phyloP scores from a whole-genome alignment of 2,888 invertebrate genomes.

The Heliconius aoede region DNA sequence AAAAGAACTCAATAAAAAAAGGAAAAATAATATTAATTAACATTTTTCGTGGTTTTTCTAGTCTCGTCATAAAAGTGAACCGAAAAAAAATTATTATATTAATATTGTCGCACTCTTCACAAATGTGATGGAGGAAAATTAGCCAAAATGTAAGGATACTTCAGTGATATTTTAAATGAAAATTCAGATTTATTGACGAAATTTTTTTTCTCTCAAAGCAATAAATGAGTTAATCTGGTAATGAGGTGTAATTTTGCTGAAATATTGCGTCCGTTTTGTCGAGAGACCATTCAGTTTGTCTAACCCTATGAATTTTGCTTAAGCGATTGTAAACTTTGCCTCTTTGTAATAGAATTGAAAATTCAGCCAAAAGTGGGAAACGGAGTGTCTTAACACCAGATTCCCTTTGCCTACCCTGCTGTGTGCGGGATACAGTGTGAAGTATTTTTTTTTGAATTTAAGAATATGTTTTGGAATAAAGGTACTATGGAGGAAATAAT shows the following conservation, averaged over 20 bases:
- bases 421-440: no score
- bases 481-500: not conserved
- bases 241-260: conserved; percentile 35
- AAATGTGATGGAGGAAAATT: no score
- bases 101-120: no score
- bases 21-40: no score
- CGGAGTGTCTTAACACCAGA: no score
- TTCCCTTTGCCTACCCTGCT: no score
- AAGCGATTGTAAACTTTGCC: not conserved
- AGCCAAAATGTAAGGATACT: not conserved
- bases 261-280: conserved; percentile 34
- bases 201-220: conserved; percentile 4
- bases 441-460: not conserved
- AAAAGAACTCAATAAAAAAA: not conserved
- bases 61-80: no score
- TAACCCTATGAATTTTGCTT: not conserved
- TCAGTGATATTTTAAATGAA: conserved; percentile 5
- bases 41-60: no score
- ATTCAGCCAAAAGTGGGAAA: no score
- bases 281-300: conserved; percentile 29
- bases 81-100: no score
- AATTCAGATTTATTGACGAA: conserved; percentile 11
- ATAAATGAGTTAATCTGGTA: conserved; percentile 35
- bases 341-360: not conserved
- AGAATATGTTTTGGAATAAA: no score